Evolutionary conservation across 2,888 invertebrate species (phyloP).

Genomic region (Drosophila greeni): DNA sequence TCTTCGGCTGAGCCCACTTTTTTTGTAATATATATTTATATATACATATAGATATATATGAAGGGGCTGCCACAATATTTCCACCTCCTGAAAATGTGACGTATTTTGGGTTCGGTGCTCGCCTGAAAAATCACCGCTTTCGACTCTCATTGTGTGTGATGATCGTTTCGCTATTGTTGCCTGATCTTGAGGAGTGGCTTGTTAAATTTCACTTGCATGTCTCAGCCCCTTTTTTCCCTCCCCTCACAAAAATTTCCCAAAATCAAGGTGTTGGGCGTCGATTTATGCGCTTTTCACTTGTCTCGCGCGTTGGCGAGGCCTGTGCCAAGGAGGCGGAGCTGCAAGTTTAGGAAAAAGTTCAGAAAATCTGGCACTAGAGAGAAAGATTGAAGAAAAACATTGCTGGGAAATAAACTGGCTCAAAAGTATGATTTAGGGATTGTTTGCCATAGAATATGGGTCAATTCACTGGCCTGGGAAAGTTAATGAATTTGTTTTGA

Average conservation of each 20-base stretch:
- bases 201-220: conserved; percentile 74
- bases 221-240: conserved; percentile 8
- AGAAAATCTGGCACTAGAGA: conserved; percentile 10
- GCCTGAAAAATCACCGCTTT: conserved; percentile 66
- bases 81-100: conserved; percentile 69
- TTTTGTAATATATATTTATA: conserved; percentile 11
- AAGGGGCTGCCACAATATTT: conserved; percentile 63
- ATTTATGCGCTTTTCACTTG: conserved; percentile 72
- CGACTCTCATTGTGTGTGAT: conserved; percentile 59
- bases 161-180: conserved; percentile 49
- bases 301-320: conserved; percentile 52
- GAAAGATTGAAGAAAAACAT: conserved; percentile 32
- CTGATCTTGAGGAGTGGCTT: conserved; percentile 65
- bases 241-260: conserved; percentile 3
- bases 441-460: conserved; percentile 1
- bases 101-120: conserved; percentile 61
- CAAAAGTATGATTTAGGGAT: conserved; percentile 9
- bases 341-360: conserved; percentile 18
- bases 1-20: conserved; percentile 62
- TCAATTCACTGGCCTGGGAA: conserved; percentile 12
- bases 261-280: conserved; percentile 68
- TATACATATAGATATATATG: background rate
- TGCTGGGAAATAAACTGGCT: conserved; percentile 14
- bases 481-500: background rate
- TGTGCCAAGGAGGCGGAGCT: conserved; percentile 33